Conservation (phyloP, 2,797 vertebrate genomes). For the Sarcophilus harrisii region DNA sequence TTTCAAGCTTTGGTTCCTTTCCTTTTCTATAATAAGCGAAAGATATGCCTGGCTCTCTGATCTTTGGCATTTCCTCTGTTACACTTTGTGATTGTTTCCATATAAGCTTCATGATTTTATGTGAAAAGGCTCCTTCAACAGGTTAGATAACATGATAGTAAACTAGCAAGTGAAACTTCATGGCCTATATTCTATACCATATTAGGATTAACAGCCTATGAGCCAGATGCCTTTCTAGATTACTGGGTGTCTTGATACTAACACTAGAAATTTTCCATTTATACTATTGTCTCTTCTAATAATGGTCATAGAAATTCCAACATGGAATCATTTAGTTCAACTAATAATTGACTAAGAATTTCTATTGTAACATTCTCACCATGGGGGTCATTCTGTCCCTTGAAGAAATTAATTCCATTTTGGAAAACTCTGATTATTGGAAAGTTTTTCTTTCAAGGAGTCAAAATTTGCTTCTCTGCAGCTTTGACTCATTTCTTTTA, state of each 20-base stretch:
- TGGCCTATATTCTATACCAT: background rate
- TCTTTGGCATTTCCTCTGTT: background rate
- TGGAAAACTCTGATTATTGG: background rate
- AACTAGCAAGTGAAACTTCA: background rate
- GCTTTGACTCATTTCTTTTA: background rate
- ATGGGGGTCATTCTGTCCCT: background rate
- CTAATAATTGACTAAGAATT: background rate
- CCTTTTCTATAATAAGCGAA: background rate
- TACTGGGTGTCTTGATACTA: background rate
- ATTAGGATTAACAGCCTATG: background rate
- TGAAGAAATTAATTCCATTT: background rate
- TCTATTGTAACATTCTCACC: background rate
- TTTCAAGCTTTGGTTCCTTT: background rate
- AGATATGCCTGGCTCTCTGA: background rate
- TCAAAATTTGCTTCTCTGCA: background rate
- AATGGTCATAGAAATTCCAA: background rate
- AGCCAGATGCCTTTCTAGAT: background rate
- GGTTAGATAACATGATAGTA: background rate
- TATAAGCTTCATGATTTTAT: background rate
- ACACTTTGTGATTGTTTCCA: background rate
- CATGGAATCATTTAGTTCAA: background rate
- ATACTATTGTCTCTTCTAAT: background rate
- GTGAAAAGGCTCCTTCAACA: background rate
- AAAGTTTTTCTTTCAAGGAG: background rate
- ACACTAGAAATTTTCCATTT: background rate